These are phyloP conservation scores for Sesamia inferens DNA, from an alignment of 2,888 invertebrate genomes.

Conservation along the genomic window DNA sequence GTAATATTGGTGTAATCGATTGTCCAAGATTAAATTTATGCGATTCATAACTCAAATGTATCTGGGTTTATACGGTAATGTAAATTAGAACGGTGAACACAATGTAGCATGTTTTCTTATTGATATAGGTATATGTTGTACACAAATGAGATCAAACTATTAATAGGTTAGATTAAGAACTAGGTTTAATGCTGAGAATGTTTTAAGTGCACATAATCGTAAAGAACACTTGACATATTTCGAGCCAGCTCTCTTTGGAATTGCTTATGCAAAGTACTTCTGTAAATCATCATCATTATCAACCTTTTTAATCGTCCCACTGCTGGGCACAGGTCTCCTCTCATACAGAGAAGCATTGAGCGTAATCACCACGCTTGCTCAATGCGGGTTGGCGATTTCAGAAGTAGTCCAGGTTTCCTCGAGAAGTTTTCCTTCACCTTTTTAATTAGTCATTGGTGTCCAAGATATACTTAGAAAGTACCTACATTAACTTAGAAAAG, in stretches of 20 bases:
- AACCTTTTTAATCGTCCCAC: no score
- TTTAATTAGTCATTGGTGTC: no score
- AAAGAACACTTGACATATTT: background rate
- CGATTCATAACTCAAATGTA: conserved; percentile 74
- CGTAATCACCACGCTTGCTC: no score
- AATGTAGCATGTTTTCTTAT: conserved; percentile 25
- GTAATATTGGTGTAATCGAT: conserved; percentile 44
- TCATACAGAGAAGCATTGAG: no score
- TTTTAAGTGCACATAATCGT: conserved; percentile 10
- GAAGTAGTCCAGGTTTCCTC: no score
- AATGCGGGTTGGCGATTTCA: no score
- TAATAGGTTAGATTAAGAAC: conserved; percentile 20
- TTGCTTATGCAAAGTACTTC: background rate
- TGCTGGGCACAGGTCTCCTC: no score
- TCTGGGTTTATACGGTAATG: conserved; percentile 62
- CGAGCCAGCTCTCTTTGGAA: background rate
- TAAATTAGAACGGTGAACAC: conserved; percentile 66
- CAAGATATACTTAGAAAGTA: no score
- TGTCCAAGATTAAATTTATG: conserved; percentile 75
- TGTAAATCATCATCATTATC: no score
- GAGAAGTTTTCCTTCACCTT: no score
- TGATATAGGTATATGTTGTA: background rate
- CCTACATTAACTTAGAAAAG: no score
- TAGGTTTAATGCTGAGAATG: background rate
- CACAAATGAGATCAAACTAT: conserved; percentile 30